Percentiles rank a stretch among this genome's conserved stretches.
These are phyloP conservation scores for Octopus sinensis DNA, from an alignment of 1,140 invertebrate genomes.

Conservation along the genomic window DNA sequence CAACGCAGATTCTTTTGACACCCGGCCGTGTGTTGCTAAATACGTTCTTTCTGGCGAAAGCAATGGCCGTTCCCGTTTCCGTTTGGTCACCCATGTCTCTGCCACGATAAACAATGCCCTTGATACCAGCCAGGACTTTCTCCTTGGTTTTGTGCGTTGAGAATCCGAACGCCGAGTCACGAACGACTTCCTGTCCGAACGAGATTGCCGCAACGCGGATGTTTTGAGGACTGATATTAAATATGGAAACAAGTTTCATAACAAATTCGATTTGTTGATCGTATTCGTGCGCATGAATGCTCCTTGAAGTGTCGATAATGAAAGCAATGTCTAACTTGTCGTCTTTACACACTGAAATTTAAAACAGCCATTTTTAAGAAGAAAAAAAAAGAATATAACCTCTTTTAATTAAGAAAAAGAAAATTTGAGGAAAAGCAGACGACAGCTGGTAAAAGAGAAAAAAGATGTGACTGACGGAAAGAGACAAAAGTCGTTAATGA, in stretches of 20 bases:
- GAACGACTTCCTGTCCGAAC: conserved; percentile 25
- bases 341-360: conserved; percentile 27
- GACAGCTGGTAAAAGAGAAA: too few species aligned
- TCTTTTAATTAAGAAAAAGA: too few species aligned
- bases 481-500: too few species aligned
- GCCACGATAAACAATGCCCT: not conserved
- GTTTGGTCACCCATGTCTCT: conserved; percentile 31
- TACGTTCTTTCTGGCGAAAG: conserved; percentile 25
- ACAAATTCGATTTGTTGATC: conserved; percentile 35
- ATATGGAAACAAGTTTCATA: conserved; percentile 29
- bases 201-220: conserved; percentile 35
- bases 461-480: too few species aligned
- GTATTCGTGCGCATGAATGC: conserved; percentile 41
- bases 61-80: conserved; percentile 34
- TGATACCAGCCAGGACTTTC: conserved; percentile 7
- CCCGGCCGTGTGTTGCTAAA: conserved; percentile 23
- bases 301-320: conserved; percentile 41
- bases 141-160: conserved; percentile 21
- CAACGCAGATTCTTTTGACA: conserved; percentile 30
- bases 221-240: conserved; percentile 29
- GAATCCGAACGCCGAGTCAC: conserved; percentile 31
- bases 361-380: too few species aligned
- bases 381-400: too few species aligned
- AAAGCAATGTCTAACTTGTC: conserved; percentile 41
- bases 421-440: too few species aligned